Evolutionary conservation across 1,140 invertebrate genomes (phyloP), one percentile per base, ranked within the genome.

Genomic region (Diorhabda sublineata): DNA sequence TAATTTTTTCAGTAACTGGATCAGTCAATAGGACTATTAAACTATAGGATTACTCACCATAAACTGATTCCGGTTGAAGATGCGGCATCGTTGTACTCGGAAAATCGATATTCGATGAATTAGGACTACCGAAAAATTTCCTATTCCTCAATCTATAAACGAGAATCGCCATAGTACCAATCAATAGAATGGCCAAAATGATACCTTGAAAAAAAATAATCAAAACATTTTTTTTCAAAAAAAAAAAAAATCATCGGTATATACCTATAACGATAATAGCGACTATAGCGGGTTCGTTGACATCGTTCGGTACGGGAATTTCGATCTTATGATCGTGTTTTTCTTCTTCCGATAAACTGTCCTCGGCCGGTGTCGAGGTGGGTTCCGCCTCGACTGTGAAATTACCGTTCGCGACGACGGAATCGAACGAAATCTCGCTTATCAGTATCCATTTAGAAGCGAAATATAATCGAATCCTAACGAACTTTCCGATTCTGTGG

Each of bases 401-500:
- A 67, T 92, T 91, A 0, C 90, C 90, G 76, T 91, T 89, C 0
- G 90, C 89, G 3, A 90, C 82, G 69, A 89, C 83, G n/a, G 90
- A 90, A 72, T 91, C 87, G 74, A 93, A 93, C 3, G 87, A 87
- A 67, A 96, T 85, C 83, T 97, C 95, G 79, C 93, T 95, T 70
- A 97, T 88, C 60, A 97, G 84, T 64, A 97, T 88, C 94, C 94
- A 96, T 76, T 90, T 89, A n/a, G 91, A 84, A 56, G 90, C 88
- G 78, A 94, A 95, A 74, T 86, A 88, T 2, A 96, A 84, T 77
- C 91, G 88, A 47, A 96, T 73, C 79, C 91, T 92, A 58, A 96
- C 85, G 76, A 89, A 92, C 74, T 86, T 86, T 1, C 90, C 94
- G 9, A 93, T 85, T 67, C 89, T 85, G 75, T 92, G 88, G 71